These are phyloP conservation scores for Odocoileus virginianus DNA, from an alignment of 2,113 vertebrate species.

Conservation along the genomic window DNA sequence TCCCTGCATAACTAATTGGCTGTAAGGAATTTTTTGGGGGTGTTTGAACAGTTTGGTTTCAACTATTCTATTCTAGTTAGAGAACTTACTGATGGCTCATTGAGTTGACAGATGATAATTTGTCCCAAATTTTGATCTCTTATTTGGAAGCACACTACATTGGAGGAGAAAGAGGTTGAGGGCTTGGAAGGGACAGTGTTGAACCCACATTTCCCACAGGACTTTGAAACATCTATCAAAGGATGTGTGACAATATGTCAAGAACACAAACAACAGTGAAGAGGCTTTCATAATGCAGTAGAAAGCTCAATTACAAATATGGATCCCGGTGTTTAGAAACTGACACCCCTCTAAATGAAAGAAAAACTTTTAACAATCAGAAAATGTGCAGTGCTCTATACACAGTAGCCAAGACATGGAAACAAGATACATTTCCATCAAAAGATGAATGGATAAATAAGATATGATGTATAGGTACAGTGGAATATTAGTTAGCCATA, in stretches of 20 bases:
- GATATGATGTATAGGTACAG: not conserved
- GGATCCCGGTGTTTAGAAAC: not conserved
- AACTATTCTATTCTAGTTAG: not conserved
- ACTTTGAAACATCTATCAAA: not conserved
- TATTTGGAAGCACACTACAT: not conserved
- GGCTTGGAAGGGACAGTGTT: not conserved
- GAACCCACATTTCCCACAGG: not conserved
- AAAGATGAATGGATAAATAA: not conserved
- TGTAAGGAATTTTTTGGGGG: not conserved
- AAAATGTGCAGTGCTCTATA: not conserved
- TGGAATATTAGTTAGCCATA: not conserved
- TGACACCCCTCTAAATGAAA: not conserved
- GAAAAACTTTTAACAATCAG: not conserved
- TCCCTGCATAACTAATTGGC: not conserved
- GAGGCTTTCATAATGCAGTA: not conserved
- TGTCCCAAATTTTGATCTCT: not conserved
- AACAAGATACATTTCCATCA: not conserved
- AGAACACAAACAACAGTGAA: not conserved
- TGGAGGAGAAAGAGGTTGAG: not conserved
- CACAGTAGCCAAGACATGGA: not conserved
- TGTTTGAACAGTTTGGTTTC: not conserved
- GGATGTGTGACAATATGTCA: not conserved
- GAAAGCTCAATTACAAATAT: not conserved
- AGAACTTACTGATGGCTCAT: not conserved
- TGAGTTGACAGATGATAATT: not conserved